Percentiles rank a stretch among this genome's conserved stretches.
phyloP scores from a whole-genome alignment of 2,797 vertebrate genomes.

The Hippoglossus hippoglossus region DNA sequence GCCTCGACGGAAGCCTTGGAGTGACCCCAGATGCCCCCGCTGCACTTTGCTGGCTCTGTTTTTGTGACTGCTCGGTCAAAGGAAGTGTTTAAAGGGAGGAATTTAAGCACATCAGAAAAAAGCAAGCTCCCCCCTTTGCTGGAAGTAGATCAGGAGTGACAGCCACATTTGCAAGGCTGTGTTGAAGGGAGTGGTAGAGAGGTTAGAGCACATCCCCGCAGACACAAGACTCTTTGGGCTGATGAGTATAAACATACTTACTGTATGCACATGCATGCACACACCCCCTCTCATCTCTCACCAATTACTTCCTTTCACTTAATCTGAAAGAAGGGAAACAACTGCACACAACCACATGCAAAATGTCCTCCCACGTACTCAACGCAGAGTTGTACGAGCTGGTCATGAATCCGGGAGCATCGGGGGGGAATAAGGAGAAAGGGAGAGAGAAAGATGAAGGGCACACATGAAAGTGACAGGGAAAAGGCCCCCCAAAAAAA shows the following conservation, averaged over 20 bases:
- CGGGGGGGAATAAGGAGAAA: not conserved
- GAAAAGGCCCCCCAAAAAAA: not conserved
- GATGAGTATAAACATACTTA: conserved; percentile 51
- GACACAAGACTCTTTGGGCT: conserved; percentile 45
- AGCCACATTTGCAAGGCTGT: conserved; percentile 55
- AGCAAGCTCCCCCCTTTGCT: conserved; percentile 27
- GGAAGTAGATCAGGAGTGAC: conserved; percentile 64
- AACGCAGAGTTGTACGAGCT: conserved; percentile 14
- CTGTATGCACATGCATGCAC: conserved; percentile 29
- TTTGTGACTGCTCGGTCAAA: conserved; percentile 34
- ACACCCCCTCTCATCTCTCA: conserved; percentile 25
- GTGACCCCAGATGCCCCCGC: not conserved
- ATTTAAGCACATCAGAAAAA: conserved; percentile 56
- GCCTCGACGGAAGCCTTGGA: not conserved
- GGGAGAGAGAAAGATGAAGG: conserved; percentile 27
- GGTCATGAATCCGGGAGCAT: conserved; percentile 28
- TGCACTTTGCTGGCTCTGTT: conserved; percentile 37
- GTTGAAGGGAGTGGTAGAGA: conserved; percentile 35
- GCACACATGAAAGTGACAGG: conserved; percentile 46
- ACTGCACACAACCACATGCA: conserved; percentile 2
- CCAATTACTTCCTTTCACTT: conserved; percentile 17
- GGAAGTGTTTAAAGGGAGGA: conserved; percentile 42
- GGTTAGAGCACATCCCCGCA: conserved; percentile 44
- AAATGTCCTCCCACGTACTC: not conserved
- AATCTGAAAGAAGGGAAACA: conserved; percentile 2